phyloP scores from a whole-genome alignment of 2,888 invertebrate species.

The Drosophila eohydei region DNA sequence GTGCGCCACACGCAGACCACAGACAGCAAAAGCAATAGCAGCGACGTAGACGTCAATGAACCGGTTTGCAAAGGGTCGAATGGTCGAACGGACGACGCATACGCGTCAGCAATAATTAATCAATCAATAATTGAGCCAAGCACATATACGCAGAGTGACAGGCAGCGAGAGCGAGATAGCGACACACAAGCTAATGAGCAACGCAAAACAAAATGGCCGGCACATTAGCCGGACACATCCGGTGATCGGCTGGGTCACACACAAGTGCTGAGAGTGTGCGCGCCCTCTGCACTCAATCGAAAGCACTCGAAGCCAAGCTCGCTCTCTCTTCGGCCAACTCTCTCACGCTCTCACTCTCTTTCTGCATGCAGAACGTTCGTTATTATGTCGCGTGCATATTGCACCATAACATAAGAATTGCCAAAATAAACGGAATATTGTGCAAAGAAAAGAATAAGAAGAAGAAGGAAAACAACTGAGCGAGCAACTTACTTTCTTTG shows the following conservation, averaged over 20 bases:
- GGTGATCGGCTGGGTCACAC: constrained; percentile 69
- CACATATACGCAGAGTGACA: constrained; percentile 19
- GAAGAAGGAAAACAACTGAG: constrained; percentile 15
- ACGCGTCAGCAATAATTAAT: constrained; percentile 85
- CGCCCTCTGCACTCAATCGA: constrained; percentile 23
- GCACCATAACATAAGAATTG: constrained; percentile 36
- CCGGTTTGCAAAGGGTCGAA: constrained; percentile 77
- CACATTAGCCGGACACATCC: constrained; percentile 79
- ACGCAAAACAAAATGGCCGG: constrained; percentile 69
- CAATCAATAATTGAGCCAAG: constrained; percentile 83
- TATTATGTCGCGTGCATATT: constrained; percentile 6
- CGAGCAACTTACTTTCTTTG: constrained; percentile 74
- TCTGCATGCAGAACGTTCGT: background rate
- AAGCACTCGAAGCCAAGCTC: constrained; percentile 7
- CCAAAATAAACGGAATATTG: constrained; percentile 35
- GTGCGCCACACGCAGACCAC: constrained; percentile 62
- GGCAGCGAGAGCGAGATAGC: constrained; percentile 33
- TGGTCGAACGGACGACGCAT: constrained; percentile 61
- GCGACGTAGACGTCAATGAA: constrained; percentile 52
- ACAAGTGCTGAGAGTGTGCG: constrained; percentile 24
- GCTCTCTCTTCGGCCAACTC: constrained; percentile 5
- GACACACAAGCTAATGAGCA: constrained; percentile 63
- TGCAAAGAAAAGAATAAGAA: background rate
- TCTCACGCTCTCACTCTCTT: background rate
- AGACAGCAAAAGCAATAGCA: constrained; percentile 22